phyloP scores from a whole-genome alignment of 2,888 invertebrate genomes.

The Yponomeuta cagnagella region DNA sequence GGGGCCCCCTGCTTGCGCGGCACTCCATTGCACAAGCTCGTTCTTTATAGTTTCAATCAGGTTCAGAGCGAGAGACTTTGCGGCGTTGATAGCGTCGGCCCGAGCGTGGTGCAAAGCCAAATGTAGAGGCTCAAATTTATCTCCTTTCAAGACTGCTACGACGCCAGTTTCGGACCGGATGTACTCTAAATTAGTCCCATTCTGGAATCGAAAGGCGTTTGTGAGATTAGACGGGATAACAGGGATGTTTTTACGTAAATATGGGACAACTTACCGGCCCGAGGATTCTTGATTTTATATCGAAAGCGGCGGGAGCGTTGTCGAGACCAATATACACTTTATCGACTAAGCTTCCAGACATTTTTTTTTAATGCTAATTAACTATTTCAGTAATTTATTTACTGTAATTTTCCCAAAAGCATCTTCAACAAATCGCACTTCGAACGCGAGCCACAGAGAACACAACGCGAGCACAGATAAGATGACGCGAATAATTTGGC shows the following conservation, averaged over 20 bases:
- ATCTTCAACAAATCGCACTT: not conserved
- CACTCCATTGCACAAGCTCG: constrained; percentile 70
- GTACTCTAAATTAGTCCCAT: constrained; percentile 83
- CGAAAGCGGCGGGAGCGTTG: constrained; percentile 84
- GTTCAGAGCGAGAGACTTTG: constrained; percentile 84
- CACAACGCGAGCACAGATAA: not conserved
- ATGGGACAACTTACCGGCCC: constrained; percentile 69
- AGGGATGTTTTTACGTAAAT: not conserved
- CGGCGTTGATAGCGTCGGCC: constrained; percentile 80
- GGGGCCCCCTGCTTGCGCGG: constrained; percentile 59
- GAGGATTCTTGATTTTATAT: constrained; percentile 83
- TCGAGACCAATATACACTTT: constrained; percentile 87
- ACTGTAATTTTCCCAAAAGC: not conserved
- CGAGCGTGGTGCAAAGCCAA: constrained; percentile 85
- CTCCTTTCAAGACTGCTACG: constrained; percentile 82
- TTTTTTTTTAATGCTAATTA: constrained; percentile 22
- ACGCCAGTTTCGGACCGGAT: constrained; percentile 87
- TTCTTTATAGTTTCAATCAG: constrained; percentile 85
- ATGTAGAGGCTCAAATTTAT: constrained; percentile 83
- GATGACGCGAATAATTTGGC: no score
- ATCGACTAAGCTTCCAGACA: constrained; percentile 75
- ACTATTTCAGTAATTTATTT: not conserved
- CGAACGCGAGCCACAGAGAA: not conserved
- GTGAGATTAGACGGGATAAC: constrained; percentile 11
- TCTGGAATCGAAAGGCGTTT: constrained; percentile 44